Evolutionary conservation across 30 jellyfish, hydroid and myxozoan species (phyloP).

Genomic region (Pelagia noctiluca): DNA sequence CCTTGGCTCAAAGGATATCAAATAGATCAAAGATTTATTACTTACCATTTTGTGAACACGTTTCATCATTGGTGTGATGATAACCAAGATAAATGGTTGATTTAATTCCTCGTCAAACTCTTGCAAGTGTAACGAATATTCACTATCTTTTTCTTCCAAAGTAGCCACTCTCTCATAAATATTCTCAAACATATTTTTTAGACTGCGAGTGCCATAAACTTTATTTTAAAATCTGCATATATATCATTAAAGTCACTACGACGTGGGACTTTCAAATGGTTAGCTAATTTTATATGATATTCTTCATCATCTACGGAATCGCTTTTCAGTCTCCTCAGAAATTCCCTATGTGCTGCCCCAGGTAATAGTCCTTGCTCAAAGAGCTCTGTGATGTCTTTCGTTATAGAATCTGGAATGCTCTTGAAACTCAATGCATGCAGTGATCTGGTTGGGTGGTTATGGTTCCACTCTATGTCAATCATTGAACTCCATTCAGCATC

Average conservation of each 20-base stretch:
- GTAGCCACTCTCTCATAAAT: not conserved
- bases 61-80: conserved; percentile 38
- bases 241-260: conserved; percentile 30
- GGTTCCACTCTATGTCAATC: conserved; percentile 46
- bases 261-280: conserved; percentile 39
- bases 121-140: not conserved
- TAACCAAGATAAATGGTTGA: conserved; percentile 11
- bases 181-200: no score
- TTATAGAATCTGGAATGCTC: not conserved
- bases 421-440: conserved; percentile 35
- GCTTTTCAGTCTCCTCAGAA: not conserved
- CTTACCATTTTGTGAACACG: conserved; percentile 41
- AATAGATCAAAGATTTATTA: no score
- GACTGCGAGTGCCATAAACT: conserved; percentile 10
- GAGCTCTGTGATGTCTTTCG: conserved; percentile 7
- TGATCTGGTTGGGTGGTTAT: no score
- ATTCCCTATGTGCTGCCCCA: conserved; percentile 42
- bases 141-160: conserved; percentile 17
- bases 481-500: conserved; percentile 2
- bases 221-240: conserved; percentile 18
- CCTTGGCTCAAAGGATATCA: no score
- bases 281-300: conserved; percentile 2
- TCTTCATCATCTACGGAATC: conserved; percentile 21
- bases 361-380: conserved; percentile 25
- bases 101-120: conserved; percentile 31